A percentile compares a stretch with the other conserved stretches of the same genome.
Conservation (phyloP, 2,113 vertebrate genomes). For the Bufo bufo region DNA sequence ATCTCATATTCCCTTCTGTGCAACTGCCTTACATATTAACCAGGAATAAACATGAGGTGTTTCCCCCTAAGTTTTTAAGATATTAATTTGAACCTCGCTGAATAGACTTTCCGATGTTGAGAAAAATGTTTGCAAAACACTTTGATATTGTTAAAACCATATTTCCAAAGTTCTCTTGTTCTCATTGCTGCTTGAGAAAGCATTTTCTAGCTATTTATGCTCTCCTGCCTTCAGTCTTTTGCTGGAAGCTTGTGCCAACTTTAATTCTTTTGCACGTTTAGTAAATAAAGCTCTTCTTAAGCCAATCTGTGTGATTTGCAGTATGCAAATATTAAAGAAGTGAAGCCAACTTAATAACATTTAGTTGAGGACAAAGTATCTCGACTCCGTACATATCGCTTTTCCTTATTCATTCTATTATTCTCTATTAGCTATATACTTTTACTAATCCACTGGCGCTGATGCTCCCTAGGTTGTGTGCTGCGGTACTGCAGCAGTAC, state of each 20-base stretch:
- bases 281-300: slow-evolving; percentile 14
- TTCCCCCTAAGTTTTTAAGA: background rate
- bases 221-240: background rate
- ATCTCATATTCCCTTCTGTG: slow-evolving; percentile 57
- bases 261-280: slow-evolving; percentile 23
- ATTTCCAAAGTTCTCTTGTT: background rate
- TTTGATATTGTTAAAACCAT: background rate
- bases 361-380: background rate
- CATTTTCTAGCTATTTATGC: background rate
- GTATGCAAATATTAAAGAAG: background rate
- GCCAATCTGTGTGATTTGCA: slow-evolving; percentile 13
- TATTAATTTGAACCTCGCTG: slow-evolving; percentile 9
- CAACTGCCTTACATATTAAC: slow-evolving; percentile 55
- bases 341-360: slow-evolving; percentile 6
- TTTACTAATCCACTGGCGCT: no score
- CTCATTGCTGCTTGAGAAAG: background rate
- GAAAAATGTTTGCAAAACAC: slow-evolving; percentile 35
- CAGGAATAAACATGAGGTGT: slow-evolving; percentile 2
- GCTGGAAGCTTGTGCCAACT: slow-evolving; percentile 9
- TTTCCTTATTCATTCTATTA: background rate
- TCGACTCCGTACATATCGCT: no score
- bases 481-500: no score
- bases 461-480: no score
- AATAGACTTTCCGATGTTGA: slow-evolving; percentile 17
- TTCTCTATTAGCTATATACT: no score